Conservation (phyloP, 2,888 invertebrate species). For the Drosophila lacicola region DNA sequence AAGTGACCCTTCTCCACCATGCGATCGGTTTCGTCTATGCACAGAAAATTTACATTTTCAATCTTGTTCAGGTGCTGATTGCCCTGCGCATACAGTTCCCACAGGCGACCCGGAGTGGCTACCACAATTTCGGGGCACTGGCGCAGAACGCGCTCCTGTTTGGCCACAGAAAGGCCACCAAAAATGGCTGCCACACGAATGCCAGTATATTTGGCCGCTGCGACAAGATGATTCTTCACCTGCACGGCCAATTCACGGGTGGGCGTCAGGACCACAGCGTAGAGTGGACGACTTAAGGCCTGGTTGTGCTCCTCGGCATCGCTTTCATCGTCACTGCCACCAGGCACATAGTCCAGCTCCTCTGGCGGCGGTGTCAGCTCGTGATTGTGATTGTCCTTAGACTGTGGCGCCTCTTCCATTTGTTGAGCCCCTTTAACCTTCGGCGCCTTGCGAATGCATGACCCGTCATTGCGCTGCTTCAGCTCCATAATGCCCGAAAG, state of each 20-base stretch:
- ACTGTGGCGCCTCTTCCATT: conserved; percentile 12
- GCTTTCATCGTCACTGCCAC: conserved; percentile 64
- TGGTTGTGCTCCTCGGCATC: conserved; percentile 53
- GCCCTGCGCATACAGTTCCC: conserved; percentile 95
- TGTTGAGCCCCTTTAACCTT: conserved; percentile 54
- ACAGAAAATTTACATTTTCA: conserved; percentile 92
- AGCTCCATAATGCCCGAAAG: conserved; percentile 92
- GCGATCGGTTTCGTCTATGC: conserved; percentile 99
- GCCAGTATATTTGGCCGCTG: conserved; percentile 91
- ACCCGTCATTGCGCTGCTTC: conserved; percentile 85
- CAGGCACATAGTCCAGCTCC: conserved; percentile 77
- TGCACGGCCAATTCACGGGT: conserved; percentile 98
- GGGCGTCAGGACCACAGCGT: conserved; percentile 96
- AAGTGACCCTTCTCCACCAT: conserved; percentile 99
- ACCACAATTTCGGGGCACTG: conserved; percentile 96
- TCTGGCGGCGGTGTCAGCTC: conserved; percentile 85
- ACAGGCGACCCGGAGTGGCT: conserved; percentile 98
- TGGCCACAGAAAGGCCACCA: conserved; percentile 97
- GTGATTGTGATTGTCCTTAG: conserved; percentile 58
- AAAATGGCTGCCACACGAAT: conserved; percentile 93
- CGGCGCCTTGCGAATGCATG: conserved; percentile 78
- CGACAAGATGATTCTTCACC: conserved; percentile 93
- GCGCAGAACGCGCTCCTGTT: conserved; percentile 94
- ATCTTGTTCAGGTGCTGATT: conserved; percentile 91
- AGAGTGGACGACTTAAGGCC: conserved; percentile 85